These are phyloP conservation scores for Nymphalis polychloros DNA, from an alignment of 2,888 invertebrate species.

Conservation along the genomic window DNA sequence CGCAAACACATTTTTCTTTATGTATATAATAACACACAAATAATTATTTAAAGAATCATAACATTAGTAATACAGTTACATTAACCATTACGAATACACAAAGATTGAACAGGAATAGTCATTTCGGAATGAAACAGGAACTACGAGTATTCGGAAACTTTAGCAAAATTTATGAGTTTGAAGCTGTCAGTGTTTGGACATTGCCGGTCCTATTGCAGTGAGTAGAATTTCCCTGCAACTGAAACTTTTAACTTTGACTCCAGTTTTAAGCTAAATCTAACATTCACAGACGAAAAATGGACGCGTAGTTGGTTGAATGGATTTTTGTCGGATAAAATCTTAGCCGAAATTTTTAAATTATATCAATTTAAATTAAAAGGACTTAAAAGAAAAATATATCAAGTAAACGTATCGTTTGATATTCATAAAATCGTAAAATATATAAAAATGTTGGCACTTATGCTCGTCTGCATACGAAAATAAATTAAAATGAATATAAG, in stretches of 20 bases:
- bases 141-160: constrained; percentile 5
- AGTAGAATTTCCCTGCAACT: constrained; percentile 1
- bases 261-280: constrained; percentile 10
- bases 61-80: too few relatives aligned
- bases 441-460: too few relatives aligned
- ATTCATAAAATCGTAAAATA: too few relatives aligned
- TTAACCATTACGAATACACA: background rate
- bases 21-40: too few relatives aligned
- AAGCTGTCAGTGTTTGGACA: constrained; percentile 4
- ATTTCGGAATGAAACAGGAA: constrained; percentile 4
- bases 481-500: too few relatives aligned
- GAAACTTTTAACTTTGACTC: constrained; percentile 8
- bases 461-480: too few relatives aligned
- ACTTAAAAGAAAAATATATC: too few relatives aligned
- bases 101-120: constrained; percentile 1
- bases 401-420: too few relatives aligned
- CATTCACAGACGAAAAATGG: background rate
- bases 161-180: constrained; percentile 11
- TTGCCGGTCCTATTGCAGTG: constrained; percentile 3
- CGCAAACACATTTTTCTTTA: too few relatives aligned
- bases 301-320: background rate
- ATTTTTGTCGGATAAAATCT: background rate
- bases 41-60: too few relatives aligned
- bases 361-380: too few relatives aligned
- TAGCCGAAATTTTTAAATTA: too few relatives aligned